Conservation (phyloP, 1,140 invertebrate species). For the Carposina sasakii region DNA sequence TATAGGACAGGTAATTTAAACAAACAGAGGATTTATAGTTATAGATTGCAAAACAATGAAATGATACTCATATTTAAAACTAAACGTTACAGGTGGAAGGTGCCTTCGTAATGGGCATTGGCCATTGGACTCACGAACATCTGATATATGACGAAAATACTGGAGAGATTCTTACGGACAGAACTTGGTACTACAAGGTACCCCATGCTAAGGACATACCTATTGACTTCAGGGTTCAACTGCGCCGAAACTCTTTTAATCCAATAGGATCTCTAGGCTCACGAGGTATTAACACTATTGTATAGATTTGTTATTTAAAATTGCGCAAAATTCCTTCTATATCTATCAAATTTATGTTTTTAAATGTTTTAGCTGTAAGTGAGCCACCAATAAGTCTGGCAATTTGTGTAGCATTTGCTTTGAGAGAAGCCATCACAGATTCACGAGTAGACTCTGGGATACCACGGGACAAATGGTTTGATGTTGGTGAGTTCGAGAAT, state of each 20-base stretch:
- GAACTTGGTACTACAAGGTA: constrained; percentile 87
- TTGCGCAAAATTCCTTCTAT: neutral
- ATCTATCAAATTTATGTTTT: constrained; percentile 3
- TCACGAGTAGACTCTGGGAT: constrained; percentile 66
- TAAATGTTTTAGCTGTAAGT: constrained; percentile 75
- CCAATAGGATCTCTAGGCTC: constrained; percentile 80
- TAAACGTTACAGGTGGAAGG: constrained; percentile 71
- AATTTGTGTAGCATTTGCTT: constrained; percentile 77
- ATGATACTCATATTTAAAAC: neutral
- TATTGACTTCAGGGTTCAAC: constrained; percentile 81
- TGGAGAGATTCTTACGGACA: constrained; percentile 77
- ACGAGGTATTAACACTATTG: constrained; percentile 74
- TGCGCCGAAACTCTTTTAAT: constrained; percentile 78
- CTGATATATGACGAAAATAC: constrained; percentile 75
- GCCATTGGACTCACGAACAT: constrained; percentile 82
- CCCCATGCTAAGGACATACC: constrained; percentile 86
- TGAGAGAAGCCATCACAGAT: constrained; percentile 77
- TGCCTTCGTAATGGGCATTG: constrained; percentile 86
- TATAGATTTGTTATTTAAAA: neutral
- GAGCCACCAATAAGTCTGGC: constrained; percentile 84
- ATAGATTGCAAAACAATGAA: neutral
- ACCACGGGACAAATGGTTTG: constrained; percentile 41
- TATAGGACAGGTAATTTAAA: constrained; percentile 79
- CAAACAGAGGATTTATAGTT: neutral
- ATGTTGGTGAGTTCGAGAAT: constrained; percentile 32